Evolutionary conservation across 2,113 vertebrate species (phyloP), one percentile per base, ranked within the genome.

Genomic region (Malurus cyaneus): DNA sequence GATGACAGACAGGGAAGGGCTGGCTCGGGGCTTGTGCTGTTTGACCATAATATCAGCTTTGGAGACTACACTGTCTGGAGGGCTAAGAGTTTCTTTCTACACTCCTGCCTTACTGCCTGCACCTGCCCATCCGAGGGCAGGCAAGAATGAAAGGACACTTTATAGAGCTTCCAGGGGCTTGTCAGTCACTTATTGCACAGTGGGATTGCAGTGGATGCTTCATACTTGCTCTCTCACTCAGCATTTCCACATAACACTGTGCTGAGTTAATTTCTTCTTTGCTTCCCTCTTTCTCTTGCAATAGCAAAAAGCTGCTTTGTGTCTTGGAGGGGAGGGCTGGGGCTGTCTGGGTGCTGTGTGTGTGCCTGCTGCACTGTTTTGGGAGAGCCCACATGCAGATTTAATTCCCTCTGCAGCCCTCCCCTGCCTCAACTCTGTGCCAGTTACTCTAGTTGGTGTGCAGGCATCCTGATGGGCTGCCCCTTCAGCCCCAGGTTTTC

Each of bases 1-100:
- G 98, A 98, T 98, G 98, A 99, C 98, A 98, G 99, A 99, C 96
- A 96, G 81, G 90, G 95, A 91, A 91, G 89, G 91, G 97, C 98
- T 98, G 98, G 82, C 80, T 92, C 76, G 44, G 50, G 72, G 31
- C 59, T 50, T 91, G 53, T 83, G 90, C 86, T 86, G 8, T 94
- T 95, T 93, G 94, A 66, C 95, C 85, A 56, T 85, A 84, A 84
- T 72, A 89, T 41, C 91, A 61, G 52, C 73, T 77, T 41, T 80
- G 92, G 95, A 96, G 96, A 95, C 92, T 88, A 36, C 25, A 86
- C 87, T 89, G 95, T 97, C 95, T 95, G 92, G 73, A 95, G 61
- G 34, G 93, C 84, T 97, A 86, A 97, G 94, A 94, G 92, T 94
- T 95, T 97, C 95, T 96, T 96, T 97, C 95, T 96, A 16, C 96